Percentiles rank a stretch among this genome's conserved stretches.
phyloP scores from a whole-genome alignment of 2,797 vertebrate genomes.

The Bovichtus diacanthus region DNA sequence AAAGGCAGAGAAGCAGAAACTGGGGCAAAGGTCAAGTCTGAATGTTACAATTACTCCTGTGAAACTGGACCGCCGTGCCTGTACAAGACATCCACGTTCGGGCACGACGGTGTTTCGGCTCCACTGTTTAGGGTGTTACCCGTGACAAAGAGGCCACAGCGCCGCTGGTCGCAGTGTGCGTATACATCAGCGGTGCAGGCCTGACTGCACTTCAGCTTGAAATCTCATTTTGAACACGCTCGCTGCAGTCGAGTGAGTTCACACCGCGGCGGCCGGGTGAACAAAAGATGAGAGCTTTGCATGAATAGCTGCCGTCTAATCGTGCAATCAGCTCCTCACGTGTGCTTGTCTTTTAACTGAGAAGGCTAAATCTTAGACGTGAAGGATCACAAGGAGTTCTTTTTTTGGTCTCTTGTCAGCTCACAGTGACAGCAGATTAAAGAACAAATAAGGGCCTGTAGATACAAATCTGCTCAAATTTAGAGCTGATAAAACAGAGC shows the following conservation, averaged over 20 bases:
- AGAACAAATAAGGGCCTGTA: conserved; percentile 1
- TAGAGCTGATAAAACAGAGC: neutral
- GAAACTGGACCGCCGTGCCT: conserved; percentile 53
- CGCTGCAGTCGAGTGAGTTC: conserved; percentile 22
- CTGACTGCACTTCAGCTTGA: conserved; percentile 33
- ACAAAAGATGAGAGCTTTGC: conserved; percentile 21
- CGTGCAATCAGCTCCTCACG: conserved; percentile 28
- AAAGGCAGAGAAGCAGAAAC: conserved; percentile 40
- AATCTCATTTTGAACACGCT: conserved; percentile 38
- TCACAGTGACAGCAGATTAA: conserved; percentile 15
- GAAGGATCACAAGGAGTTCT: conserved; percentile 9
- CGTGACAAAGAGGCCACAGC: conserved; percentile 43
- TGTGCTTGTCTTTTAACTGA: conserved; percentile 18
- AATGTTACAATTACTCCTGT: conserved; percentile 67
- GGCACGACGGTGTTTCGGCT: conserved; percentile 19
- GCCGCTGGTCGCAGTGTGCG: conserved; percentile 1
- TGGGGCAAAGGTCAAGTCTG: conserved; percentile 64
- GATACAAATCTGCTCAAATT: neutral
- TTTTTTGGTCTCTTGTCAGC: neutral
- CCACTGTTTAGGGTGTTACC: conserved; percentile 30
- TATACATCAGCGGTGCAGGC: conserved; percentile 46
- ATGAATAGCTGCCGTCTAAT: conserved; percentile 29
- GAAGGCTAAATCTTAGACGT: conserved; percentile 13
- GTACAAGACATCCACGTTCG: no score
- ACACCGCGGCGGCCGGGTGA: neutral